Conservation (phyloP, 2,797 vertebrate species). For the Neoniphon sammara region DNA sequence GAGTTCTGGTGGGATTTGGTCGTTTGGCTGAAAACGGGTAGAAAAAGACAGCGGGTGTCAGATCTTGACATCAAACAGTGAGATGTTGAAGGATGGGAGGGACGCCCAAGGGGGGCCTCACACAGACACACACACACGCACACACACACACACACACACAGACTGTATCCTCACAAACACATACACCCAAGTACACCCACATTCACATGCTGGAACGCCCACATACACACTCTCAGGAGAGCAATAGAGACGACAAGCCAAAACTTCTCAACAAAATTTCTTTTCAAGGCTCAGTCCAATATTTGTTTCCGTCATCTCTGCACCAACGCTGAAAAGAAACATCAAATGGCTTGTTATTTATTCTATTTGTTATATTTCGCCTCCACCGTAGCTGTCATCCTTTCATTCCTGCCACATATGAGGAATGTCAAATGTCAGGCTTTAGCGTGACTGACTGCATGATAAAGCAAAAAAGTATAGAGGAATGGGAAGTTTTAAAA, state of each 20-base stretch:
- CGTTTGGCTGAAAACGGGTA: conserved; percentile 46
- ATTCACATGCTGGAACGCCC: neutral
- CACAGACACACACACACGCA: conserved; percentile 26
- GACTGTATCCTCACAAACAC: neutral
- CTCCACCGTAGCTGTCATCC: conserved; percentile 12
- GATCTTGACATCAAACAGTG: conserved; percentile 66
- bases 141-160: conserved; percentile 1
- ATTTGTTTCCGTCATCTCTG: conserved; percentile 21
- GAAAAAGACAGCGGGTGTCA: conserved; percentile 64
- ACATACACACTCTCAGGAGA: conserved; percentile 5
- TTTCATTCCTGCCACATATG: neutral
- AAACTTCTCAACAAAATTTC: conserved; percentile 30
- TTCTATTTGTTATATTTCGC: conserved; percentile 26
- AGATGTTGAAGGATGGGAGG: conserved; percentile 59
- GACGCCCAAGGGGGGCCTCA: conserved; percentile 41
- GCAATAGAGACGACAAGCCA: conserved; percentile 6
- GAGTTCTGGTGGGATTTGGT: conserved; percentile 61
- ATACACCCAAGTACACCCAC: neutral
- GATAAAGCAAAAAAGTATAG: neutral
- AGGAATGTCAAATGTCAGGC: conserved; percentile 8
- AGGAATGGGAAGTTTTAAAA: too few relatives aligned
- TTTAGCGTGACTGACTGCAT: neutral
- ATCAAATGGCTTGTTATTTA: conserved; percentile 1
- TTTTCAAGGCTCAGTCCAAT: conserved; percentile 13
- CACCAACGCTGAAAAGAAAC: conserved; percentile 3